These are phyloP conservation scores for Sebastes oblongus DNA, from an alignment of 2,797 vertebrate genomes.

Conservation along the genomic window DNA sequence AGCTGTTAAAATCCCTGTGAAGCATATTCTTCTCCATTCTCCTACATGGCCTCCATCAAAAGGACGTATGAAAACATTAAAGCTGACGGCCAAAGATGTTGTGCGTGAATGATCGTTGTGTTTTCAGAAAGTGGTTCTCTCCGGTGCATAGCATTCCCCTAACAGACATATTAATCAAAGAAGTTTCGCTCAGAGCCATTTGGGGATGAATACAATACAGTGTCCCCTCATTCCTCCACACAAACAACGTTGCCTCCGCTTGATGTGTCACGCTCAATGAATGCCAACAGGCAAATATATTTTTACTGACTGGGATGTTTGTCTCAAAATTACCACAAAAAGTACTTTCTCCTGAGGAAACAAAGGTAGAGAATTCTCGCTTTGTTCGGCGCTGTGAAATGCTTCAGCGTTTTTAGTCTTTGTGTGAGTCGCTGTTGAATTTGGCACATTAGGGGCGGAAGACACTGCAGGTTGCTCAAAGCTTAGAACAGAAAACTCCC, in stretches of 20 bases:
- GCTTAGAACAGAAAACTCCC: constrained; percentile 40
- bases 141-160: constrained; percentile 48
- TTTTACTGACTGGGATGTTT: constrained; percentile 38
- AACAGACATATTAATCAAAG: constrained; percentile 74
- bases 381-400: constrained; percentile 16
- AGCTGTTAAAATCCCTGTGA: constrained; percentile 44
- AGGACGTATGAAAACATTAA: constrained; percentile 55
- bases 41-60: constrained; percentile 47
- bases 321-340: constrained; percentile 51
- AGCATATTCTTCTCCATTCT: constrained; percentile 46
- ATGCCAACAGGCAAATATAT: constrained; percentile 48
- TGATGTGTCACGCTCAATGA: constrained; percentile 54
- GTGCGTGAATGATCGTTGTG: constrained; percentile 56
- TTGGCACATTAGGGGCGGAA: constrained; percentile 46
- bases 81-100: constrained; percentile 59
- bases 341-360: constrained; percentile 42
- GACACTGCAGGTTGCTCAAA: constrained; percentile 40
- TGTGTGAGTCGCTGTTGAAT: constrained; percentile 32
- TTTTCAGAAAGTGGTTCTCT: constrained; percentile 59
- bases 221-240: constrained; percentile 38
- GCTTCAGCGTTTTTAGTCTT: background rate
- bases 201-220: constrained; percentile 63
- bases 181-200: constrained; percentile 63
- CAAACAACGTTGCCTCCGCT: constrained; percentile 40
- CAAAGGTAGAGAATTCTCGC: constrained; percentile 36